phyloP scores from a whole-genome alignment of 2,888 invertebrate genomes.

The Aphodius granarius region DNA sequence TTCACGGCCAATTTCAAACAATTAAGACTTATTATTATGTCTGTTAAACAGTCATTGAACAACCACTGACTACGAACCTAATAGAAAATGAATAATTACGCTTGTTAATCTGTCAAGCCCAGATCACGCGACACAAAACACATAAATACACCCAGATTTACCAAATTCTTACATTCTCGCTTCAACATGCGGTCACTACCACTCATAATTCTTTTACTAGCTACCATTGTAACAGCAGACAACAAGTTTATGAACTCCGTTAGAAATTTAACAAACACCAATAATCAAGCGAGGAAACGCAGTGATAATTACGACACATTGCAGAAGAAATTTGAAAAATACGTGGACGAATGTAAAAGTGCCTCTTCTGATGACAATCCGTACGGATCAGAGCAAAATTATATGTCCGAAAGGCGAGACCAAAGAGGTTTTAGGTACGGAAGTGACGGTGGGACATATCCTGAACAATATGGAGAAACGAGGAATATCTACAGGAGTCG shows the following conservation, averaged over 20 bases:
- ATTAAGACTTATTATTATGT: background rate
- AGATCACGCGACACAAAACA: background rate
- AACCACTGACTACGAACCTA: background rate
- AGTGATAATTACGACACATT: conserved; percentile 24
- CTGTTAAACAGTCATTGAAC: background rate
- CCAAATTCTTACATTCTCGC: background rate
- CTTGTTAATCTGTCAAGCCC: background rate
- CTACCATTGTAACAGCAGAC: background rate
- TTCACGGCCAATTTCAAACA: background rate
- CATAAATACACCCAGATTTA: background rate
- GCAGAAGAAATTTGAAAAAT: conserved; percentile 41
- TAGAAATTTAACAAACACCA: conserved; percentile 17
- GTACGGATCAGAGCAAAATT: conserved; percentile 11
- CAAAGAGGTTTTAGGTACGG: conserved; percentile 1
- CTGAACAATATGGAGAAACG: conserved; percentile 14
- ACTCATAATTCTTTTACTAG: background rate
- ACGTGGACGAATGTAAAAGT: conserved; percentile 42
- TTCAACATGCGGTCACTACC: background rate
- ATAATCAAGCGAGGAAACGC: conserved; percentile 7
- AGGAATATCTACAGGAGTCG: background rate
- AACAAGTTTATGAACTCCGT: conserved; percentile 19
- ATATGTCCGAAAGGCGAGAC: background rate
- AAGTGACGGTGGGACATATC: conserved; percentile 15
- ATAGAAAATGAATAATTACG: background rate
- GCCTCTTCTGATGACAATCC: conserved; percentile 32